A percentile compares a stretch with the other conserved stretches of the same genome.
Evolutionary conservation across 2,888 invertebrate genomes (phyloP).

Genomic region (Lapara coniferarum): DNA sequence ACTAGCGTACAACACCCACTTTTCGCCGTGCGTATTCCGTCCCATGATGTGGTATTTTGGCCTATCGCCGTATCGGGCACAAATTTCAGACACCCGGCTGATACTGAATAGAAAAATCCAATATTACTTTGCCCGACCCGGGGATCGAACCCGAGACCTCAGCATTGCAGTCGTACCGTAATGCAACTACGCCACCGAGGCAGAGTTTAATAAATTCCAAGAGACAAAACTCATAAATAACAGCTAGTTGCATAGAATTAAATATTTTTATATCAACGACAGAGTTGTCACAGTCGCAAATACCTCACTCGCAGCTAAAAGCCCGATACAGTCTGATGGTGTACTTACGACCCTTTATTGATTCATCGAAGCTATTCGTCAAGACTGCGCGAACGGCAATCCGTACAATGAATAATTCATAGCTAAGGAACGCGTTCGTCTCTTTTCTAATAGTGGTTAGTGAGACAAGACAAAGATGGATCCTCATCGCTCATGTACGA

Average conservation of each 20-base stretch:
- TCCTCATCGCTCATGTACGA: conserved; percentile 43
- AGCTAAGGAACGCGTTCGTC: conserved; percentile 46
- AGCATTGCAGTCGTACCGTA: too few species aligned
- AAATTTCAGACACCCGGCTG: too few species aligned
- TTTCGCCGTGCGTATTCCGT: too few species aligned
- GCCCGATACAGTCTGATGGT: conserved; percentile 46
- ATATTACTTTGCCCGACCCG: too few species aligned
- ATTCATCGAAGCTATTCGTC: conserved; percentile 57
- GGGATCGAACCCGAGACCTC: too few species aligned
- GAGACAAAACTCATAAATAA: not conserved
- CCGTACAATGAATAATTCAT: conserved; percentile 61
- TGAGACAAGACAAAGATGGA: conserved; percentile 51
- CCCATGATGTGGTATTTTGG: too few species aligned
- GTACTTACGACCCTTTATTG: conserved; percentile 57
- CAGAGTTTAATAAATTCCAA: too few species aligned
- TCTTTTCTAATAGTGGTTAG: conserved; percentile 60
- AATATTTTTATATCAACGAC: not conserved
- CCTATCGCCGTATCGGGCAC: too few species aligned
- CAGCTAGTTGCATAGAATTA: not conserved
- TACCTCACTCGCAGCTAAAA: conserved; percentile 44
- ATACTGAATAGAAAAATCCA: too few species aligned
- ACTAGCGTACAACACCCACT: too few species aligned
- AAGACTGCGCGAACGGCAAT: conserved; percentile 54
- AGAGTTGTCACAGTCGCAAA: conserved; percentile 33
- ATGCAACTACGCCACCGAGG: too few species aligned